Percentiles rank a stretch among this genome's conserved stretches.
Conservation (phyloP, 1,140 invertebrate species). For the Eufriesea mexicana region DNA sequence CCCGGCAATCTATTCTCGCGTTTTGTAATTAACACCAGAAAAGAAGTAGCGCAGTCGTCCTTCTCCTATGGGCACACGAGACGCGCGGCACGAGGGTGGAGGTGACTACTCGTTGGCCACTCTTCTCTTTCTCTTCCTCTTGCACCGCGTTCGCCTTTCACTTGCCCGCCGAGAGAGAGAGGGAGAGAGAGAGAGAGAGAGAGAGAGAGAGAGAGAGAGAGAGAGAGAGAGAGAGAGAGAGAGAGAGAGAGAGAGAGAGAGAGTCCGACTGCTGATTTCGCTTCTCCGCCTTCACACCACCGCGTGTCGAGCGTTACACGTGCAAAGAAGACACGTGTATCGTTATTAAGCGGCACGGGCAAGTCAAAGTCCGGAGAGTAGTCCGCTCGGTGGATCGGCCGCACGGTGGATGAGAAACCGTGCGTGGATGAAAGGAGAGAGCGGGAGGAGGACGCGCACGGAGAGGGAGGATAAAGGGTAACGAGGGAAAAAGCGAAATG, state of each 20-base stretch:
- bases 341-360: conserved; percentile 51
- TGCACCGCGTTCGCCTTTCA: neutral
- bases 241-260: no score
- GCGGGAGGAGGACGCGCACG: no score
- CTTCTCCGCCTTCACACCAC: conserved; percentile 22
- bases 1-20: conserved; percentile 78
- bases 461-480: conserved; percentile 63
- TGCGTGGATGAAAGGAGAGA: conserved; percentile 20
- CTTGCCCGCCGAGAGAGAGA: neutral
- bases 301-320: neutral
- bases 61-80: conserved; percentile 59
- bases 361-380: neutral
- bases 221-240: no score
- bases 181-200: no score
- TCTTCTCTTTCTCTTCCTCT: conserved; percentile 2
- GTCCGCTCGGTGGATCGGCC: conserved; percentile 14
- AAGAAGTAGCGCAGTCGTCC: conserved; percentile 70
- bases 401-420: conserved; percentile 51
- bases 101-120: conserved; percentile 48
- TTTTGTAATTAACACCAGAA: conserved; percentile 80
- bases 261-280: conserved; percentile 48
- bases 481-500: conserved; percentile 65
- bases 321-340: conserved; percentile 57
- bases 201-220: no score
- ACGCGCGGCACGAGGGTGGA: conserved; percentile 46